Conservation (phyloP, 2,888 invertebrate genomes). For the Heliconius sara region DNA sequence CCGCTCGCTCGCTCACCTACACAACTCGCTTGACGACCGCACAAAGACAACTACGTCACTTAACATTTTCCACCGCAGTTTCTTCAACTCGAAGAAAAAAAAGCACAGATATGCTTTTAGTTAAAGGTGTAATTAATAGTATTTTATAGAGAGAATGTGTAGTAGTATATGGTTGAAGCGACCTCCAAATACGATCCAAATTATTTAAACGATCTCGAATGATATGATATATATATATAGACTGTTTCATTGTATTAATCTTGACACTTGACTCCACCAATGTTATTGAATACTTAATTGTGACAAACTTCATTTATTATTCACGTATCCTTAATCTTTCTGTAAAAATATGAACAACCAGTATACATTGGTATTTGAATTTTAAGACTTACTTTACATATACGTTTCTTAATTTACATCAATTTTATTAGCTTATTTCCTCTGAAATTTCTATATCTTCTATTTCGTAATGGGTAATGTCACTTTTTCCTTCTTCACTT, state of each 20-base stretch:
- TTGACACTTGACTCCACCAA: conserved; percentile 31
- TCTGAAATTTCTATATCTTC: too few relatives aligned
- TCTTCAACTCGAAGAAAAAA: conserved; percentile 29
- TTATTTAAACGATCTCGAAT: background rate
- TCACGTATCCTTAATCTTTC: conserved; percentile 32
- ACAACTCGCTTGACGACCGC: conserved; percentile 48
- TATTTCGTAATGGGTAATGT: conserved; percentile 63
- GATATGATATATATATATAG: conserved; percentile 1
- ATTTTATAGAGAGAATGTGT: background rate
- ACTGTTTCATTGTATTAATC: conserved; percentile 20
- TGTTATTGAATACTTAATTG: conserved; percentile 36
- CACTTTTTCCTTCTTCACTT: conserved; percentile 56
- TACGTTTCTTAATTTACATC: background rate
- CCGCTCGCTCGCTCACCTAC: conserved; percentile 67
- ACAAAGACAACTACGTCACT: conserved; percentile 51
- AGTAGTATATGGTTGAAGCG: background rate
- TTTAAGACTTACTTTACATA: background rate
- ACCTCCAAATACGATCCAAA: background rate
- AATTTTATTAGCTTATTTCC: conserved; percentile 54
- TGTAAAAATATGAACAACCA: conserved; percentile 1
- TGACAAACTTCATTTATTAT: conserved; percentile 46
- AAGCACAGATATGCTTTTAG: conserved; percentile 15
- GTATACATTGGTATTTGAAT: conserved; percentile 18
- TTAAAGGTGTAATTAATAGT: conserved; percentile 16
- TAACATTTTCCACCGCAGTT: conserved; percentile 46